Evolutionary conservation across 2,888 invertebrate species (phyloP).

Genomic region (Gymnosoma rotundatum): DNA sequence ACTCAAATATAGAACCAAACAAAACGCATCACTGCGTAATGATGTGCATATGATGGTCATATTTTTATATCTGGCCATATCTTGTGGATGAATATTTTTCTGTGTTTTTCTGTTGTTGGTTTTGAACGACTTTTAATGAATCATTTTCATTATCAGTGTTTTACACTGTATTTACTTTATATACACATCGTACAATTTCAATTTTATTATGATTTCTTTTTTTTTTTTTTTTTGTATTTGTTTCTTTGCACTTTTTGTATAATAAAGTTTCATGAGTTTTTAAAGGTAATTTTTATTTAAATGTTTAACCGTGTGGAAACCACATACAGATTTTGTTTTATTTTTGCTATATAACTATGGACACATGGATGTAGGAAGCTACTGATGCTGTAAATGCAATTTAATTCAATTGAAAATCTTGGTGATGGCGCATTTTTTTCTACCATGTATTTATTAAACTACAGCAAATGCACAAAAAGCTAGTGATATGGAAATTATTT

Average conservation of each 20-base stretch:
- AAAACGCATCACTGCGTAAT: constrained; percentile 65
- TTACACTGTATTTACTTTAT: constrained; percentile 82
- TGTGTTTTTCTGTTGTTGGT: not conserved
- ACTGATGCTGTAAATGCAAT: constrained; percentile 41
- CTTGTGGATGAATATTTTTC: constrained; percentile 36
- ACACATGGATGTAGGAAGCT: constrained; percentile 16
- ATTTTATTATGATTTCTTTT: constrained; percentile 29
- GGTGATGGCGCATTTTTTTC: constrained; percentile 26
- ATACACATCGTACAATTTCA: constrained; percentile 44
- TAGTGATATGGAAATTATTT: constrained; percentile 82
- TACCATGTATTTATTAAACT: not conserved
- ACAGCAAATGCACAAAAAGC: constrained; percentile 78
- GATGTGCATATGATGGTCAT: constrained; percentile 68
- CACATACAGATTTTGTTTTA: constrained; percentile 44
- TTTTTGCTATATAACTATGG: constrained; percentile 34
- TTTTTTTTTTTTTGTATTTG: constrained; percentile 14
- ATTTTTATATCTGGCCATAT: constrained; percentile 58
- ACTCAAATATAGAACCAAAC: constrained; percentile 16
- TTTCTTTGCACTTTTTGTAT: constrained; percentile 62
- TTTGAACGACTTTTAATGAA: constrained; percentile 56
- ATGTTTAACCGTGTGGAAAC: constrained; percentile 70
- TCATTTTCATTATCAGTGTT: constrained; percentile 79
- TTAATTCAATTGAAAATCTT: constrained; percentile 53
- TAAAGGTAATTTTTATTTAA: constrained; percentile 69
- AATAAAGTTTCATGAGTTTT: constrained; percentile 80